phyloP scores from a whole-genome alignment of 2,113 vertebrate species.

The Pipra filicauda region DNA sequence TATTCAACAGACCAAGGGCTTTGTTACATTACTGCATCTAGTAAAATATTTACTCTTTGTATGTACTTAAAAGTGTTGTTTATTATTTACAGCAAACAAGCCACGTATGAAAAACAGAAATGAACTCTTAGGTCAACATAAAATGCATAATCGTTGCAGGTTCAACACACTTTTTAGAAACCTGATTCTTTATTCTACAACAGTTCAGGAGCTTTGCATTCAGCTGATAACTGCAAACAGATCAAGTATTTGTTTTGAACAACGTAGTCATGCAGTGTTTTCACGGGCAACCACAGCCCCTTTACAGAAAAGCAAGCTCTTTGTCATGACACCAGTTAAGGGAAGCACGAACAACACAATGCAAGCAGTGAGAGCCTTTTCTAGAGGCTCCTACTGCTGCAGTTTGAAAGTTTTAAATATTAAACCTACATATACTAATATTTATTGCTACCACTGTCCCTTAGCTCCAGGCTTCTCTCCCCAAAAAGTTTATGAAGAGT shows the following conservation, averaged over 20 bases:
- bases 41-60: background rate
- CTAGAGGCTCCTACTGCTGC: background rate
- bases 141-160: background rate
- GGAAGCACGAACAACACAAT: background rate
- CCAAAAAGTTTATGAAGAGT: background rate
- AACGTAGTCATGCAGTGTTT: background rate
- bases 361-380: background rate
- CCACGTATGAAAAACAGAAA: background rate
- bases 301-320: background rate
- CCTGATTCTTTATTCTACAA: background rate
- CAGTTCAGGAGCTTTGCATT: background rate
- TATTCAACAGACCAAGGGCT: background rate
- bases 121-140: background rate
- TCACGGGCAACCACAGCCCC: background rate
- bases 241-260: background rate
- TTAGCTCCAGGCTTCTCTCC: background rate
- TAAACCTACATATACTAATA: background rate
- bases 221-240: background rate
- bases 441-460: background rate
- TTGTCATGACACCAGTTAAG: background rate
- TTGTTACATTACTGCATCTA: background rate
- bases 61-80: background rate
- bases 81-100: background rate
- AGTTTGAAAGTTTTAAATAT: background rate
- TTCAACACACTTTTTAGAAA: background rate